Evolutionary conservation across 2,888 invertebrate species (phyloP), one percentile per base, ranked within the genome.

Genomic region (Melolontha melolontha): DNA sequence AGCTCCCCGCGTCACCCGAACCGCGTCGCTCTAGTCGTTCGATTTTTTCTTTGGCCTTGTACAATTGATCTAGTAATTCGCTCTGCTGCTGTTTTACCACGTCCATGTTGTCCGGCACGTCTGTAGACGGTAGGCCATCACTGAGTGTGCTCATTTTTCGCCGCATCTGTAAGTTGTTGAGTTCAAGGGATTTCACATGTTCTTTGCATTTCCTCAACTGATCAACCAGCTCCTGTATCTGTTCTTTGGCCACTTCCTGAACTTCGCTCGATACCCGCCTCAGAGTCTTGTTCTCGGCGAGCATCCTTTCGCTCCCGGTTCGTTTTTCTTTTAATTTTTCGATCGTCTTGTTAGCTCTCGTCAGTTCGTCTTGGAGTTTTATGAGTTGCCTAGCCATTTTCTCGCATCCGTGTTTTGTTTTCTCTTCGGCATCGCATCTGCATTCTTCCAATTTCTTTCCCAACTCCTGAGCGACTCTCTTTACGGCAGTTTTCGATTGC

Each of bases 211-310:
- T 71, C 64, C 77, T 76, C 63, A 82, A 52, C 47, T 79, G 76
- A 5, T 76, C 76, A 6, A 77, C 73, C 12, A 81, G 71, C 52
- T 81, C 79, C 63, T 78, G 74, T 40, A 82, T 79, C 74, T 82
- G 79, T 27, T 77, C 76, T 72, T 80, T 81, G 8, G 82, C 81
- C 2, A 79, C 75, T 34, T 79, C 76, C 72, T 83, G 81, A 4
- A 82, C 77, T 64, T 82, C 81, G 5, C 70, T 69, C 0, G 80
- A 80, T 66, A 79, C 78, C 52, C 75, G 75, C 8, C 78, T 75
- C 41, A 83, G 67, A n/a, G 79, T 76, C n/a, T 70, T 70, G 69
- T 82, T 82, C 72, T 83, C 83, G 7, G 71, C 72, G 5, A 70
- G 54, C 55, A 71, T 64, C 10, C 68, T 47, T 52, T 72, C 70